Percentiles rank a stretch among this genome's conserved stretches.
phyloP scores from a whole-genome alignment of 2,113 vertebrate species.

The Actenoides hombroni region DNA sequence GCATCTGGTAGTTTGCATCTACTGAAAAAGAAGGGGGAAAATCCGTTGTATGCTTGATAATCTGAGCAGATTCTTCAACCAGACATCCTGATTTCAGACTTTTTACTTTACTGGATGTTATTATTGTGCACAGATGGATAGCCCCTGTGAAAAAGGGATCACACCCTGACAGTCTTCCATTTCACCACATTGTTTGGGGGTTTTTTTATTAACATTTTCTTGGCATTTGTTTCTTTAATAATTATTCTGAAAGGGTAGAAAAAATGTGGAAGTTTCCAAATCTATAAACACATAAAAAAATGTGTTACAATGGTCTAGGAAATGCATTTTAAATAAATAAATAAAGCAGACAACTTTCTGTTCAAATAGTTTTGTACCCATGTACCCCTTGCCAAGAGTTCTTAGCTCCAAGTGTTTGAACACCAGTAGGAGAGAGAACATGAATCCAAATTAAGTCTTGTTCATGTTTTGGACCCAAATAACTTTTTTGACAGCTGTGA shows the following conservation, averaged over 20 bases:
- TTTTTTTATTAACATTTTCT: background rate
- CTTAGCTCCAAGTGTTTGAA: background rate
- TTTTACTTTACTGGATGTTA: background rate
- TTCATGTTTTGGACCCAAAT: background rate
- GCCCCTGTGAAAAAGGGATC: background rate
- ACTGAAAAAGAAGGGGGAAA: background rate
- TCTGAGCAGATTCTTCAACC: background rate
- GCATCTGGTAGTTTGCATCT: no score
- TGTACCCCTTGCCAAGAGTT: background rate
- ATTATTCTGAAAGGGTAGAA: background rate
- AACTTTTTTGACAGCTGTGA: background rate
- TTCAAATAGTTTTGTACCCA: background rate
- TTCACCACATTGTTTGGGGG: background rate
- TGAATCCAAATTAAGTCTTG: background rate
- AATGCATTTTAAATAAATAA: background rate
- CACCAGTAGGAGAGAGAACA: background rate
- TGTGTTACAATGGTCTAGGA: background rate
- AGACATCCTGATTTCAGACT: background rate
- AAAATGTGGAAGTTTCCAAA: background rate
- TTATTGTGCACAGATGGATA: background rate
- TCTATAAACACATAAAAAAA: background rate
- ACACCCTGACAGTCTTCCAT: background rate
- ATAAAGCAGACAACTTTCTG: background rate
- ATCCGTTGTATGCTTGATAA: rapidly evolving
- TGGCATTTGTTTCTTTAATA: background rate